Evolutionary conservation across 1,140 invertebrate genomes (phyloP), one percentile per base, ranked within the genome.

Genomic region (Aricia agestis): DNA sequence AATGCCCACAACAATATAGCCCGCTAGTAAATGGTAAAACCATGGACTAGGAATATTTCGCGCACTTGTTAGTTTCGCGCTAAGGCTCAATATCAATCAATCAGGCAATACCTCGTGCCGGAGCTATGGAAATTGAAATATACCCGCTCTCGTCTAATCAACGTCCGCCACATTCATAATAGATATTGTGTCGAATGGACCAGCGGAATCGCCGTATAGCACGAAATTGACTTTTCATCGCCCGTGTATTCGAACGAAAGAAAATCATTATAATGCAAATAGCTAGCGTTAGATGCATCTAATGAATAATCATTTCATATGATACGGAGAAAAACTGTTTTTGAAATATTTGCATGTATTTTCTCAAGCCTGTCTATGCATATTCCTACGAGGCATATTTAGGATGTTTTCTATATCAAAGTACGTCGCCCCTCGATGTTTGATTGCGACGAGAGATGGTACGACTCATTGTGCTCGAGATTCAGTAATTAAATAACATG

Each of bases 401-500:
- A 69, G n/a, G 32, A 61, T 61, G 36, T 69, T 69, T 63, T 17
- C 57, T 11, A 69, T 69, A 59, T 45, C 15, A 42, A 36, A 31
- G 57, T 59, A 32, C 5, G 11, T 32, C 69, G 31, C 65, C 74
- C 74, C 74, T 76, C 72, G 68, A 75, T 74, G 72, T 75, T 69
- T 75, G 72, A 73, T 73, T 72, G 69, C 61, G 76, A 82, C 71
- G 72, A 77, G 76, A 82, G 79, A 82, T 76, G 77, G 77, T 82
- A 82, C 82, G 83, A 84, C 81, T 87, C 84, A 89, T 88, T 88
- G 85, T 90, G 74, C 78, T 85, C 85, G 80, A 87, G 86, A 90
- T 89, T 89, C 80, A 74, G 81, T 91, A 91, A 91, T 91, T 91
- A 89, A 91, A 91, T 91, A 91, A 91, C 86, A 91, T 89, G 89